Percentiles rank a stretch among this genome's conserved stretches.
phyloP scores from a whole-genome alignment of 2,888 invertebrate species.

The Synanthedon tipuliformis region DNA sequence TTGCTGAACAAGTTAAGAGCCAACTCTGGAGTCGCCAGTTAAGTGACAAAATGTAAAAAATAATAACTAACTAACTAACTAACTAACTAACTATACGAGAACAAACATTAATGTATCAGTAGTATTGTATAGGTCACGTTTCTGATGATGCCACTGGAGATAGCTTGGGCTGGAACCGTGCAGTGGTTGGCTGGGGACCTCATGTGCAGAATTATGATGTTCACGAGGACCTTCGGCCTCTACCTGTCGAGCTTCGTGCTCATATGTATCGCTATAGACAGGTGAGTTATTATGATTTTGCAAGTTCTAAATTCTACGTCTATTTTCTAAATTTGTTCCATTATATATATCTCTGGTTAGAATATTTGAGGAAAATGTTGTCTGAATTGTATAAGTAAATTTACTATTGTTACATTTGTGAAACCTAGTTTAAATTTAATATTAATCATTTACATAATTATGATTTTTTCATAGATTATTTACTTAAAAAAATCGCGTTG shows the following conservation, averaged over 20 bases:
- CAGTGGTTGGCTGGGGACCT: slow-evolving; percentile 87
- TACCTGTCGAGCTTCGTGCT: slow-evolving; percentile 89
- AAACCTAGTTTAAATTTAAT: too few species aligned
- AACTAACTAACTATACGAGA: neutral
- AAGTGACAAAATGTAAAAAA: too few species aligned
- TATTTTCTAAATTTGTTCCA: neutral
- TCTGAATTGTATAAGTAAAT: too few species aligned
- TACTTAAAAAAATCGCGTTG: too few species aligned
- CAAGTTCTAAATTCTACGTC: neutral
- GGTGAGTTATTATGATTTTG: slow-evolving; percentile 61
- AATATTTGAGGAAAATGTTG: too few species aligned
- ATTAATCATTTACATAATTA: too few species aligned
- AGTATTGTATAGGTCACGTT: slow-evolving; percentile 77
- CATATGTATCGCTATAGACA: slow-evolving; percentile 89
- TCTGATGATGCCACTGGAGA: slow-evolving; percentile 91
- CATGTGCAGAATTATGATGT: slow-evolving; percentile 87
- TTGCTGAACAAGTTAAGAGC: too few species aligned
- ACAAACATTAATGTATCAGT: neutral
- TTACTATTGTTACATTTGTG: too few species aligned
- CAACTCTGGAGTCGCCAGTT: too few species aligned
- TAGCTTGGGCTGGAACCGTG: slow-evolving; percentile 88
- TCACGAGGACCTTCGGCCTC: slow-evolving; percentile 87
- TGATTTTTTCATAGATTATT: too few species aligned
- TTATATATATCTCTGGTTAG: too few species aligned
- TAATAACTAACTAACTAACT: too few species aligned